Base-by-base conservation (phyloP, 2,113 vertebrate genomes). In the Notarius quadriscutis region DNA sequence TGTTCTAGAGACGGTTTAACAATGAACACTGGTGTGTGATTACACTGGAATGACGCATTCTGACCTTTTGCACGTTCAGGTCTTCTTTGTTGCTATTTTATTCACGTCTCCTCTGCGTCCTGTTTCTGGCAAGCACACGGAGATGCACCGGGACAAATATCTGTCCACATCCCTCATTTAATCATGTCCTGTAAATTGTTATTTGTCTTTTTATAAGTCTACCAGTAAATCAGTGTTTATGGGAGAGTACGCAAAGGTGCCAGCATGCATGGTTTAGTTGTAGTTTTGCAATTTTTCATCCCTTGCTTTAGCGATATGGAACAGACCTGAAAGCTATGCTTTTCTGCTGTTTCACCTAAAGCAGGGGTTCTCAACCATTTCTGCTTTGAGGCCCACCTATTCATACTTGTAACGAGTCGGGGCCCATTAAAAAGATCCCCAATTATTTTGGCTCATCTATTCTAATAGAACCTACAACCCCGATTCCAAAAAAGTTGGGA, bases 31-130 rank as follows among this genome's bases (percentile, higher is more conserved):
- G 75, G 65, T 48, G n/a, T 11, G 60, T 67, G 62, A 80, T 81
- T 51, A 74, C 79, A 53, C 65, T 51, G 10, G 48, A 72, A 53
- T 75, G 34, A 63, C 55, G 30, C 53, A 1, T 50, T 62, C 34
- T 82, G 79, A 87, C 79, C 86, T 74, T 17, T 10, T 48, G 63
- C 53, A 58, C 25, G 1, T 60, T 57, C 65, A 74, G 62, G n/a
- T 55, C 62, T 50, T 51, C 51, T 72, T 57, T 50, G 22, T 30
- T 67, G 48, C 41, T 57, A 80, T 80, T 62, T 74, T 58, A 85
- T 85, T 84, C 69, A 74, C 20, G 58, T 53, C 27, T 80, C 17
- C 3, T 60, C 55, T 30, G 15, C 55, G 4, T 60, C 27, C 27
- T 22, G 30, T 81, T 48, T 80, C 34, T 81, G 78, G 78, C 78